Evolutionary conservation across 2,797 vertebrate species (phyloP).

Genomic region (Cyclura pinguis): DNA sequence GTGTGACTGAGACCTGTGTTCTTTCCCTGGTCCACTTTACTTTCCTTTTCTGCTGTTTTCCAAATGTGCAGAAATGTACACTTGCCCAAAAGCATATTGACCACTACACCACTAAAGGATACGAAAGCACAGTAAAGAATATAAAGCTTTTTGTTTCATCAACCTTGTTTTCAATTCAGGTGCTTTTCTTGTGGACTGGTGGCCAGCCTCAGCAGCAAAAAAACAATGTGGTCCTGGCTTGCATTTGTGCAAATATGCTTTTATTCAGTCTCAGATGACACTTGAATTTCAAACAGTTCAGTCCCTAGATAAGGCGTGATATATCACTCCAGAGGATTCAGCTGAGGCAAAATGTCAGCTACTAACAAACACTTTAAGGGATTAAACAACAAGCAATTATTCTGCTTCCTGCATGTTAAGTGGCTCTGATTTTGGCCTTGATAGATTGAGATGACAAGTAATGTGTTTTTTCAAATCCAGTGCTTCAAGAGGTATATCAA

Average conservation of each 20-base stretch:
- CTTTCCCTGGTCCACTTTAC: conserved; percentile 15
- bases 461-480: conserved; percentile 19
- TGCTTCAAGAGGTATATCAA: conserved; percentile 35
- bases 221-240: conserved; percentile 30
- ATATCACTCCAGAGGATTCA: conserved; percentile 48
- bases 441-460: conserved; percentile 43
- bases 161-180: conserved; percentile 46
- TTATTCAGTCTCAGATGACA: conserved; percentile 54
- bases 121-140: conserved; percentile 47
- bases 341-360: conserved; percentile 58
- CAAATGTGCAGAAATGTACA: conserved; percentile 42
- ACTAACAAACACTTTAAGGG: conserved; percentile 50
- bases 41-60: conserved; percentile 36
- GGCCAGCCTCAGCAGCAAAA: conserved; percentile 14
- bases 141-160: conserved; percentile 30
- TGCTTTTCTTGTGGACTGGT: conserved; percentile 43
- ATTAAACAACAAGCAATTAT: conserved; percentile 59
- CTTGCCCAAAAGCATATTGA: conserved; percentile 57
- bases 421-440: conserved; percentile 51
- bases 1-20: not conserved
- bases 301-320: conserved; percentile 41
- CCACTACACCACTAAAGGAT: conserved; percentile 53
- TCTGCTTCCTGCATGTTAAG: conserved; percentile 41
- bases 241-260: conserved; percentile 45
- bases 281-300: conserved; percentile 55